Conservation (phyloP, 2,113 vertebrate genomes). For the Pomatostomus ruficeps region DNA sequence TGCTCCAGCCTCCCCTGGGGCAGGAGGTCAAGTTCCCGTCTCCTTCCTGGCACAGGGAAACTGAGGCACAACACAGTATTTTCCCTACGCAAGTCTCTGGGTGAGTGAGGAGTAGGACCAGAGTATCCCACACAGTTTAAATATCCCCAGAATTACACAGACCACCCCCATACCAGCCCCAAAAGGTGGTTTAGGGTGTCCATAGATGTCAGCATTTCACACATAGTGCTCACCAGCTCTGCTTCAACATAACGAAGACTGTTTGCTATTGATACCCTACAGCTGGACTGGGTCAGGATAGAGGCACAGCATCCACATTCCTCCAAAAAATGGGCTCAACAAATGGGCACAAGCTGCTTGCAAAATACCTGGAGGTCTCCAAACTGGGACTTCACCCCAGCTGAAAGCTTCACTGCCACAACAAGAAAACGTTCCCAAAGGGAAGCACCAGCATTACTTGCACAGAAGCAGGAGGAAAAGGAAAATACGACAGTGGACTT, state of each 20-base stretch:
- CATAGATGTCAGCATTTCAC: not conserved
- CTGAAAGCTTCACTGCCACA: not conserved
- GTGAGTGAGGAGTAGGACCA: not conserved
- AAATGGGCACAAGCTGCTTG: not conserved
- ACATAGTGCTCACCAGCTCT: not conserved
- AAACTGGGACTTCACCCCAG: not conserved
- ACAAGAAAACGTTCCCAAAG: not conserved
- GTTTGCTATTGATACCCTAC: not conserved
- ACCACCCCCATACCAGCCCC: not conserved
- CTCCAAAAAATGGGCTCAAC: not conserved
- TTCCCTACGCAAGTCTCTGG: not conserved
- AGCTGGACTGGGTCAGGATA: not conserved
- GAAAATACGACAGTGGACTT: not conserved
- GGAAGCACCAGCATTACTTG: not conserved
- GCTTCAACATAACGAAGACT: not conserved
- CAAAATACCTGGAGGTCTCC: not conserved
- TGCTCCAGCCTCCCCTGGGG: not conserved
- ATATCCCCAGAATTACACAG: not conserved
- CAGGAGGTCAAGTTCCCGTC: not conserved
- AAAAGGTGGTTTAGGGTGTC: not conserved
- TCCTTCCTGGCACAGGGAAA: not conserved
- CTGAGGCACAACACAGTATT: not conserved
- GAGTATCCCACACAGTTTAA: not conserved
- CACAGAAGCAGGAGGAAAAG: not conserved
- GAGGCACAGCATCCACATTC: not conserved